Evolutionary conservation across 2,888 invertebrate genomes (phyloP), one percentile per base, ranked within the genome.

Genomic region (Syritta pipiens): DNA sequence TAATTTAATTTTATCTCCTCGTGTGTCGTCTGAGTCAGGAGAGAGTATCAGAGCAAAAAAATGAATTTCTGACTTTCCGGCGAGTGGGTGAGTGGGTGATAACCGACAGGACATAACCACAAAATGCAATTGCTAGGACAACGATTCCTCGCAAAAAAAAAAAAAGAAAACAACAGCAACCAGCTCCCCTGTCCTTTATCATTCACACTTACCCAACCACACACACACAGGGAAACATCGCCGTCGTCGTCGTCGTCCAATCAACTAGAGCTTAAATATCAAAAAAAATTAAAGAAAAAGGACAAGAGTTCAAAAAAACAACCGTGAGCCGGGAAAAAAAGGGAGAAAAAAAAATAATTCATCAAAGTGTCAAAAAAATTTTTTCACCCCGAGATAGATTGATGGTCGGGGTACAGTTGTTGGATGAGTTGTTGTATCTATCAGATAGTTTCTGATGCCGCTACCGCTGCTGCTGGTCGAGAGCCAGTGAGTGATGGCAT

Each of bases 361-460:
- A 79, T 79, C 79, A 79, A 79, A 79, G 79, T 79, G 79, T 74
- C 72, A 79, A 67, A 74, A 76, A 65, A 46, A 63, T 28, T 40
- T 55, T 32, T 46, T 72, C 55, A 71, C 19, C 51, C 53, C 59
- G 59, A 77, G 65, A 67, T 72, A 62, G 74, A 79, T 79, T 74
- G 74, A 79, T 74, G 49, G 55, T 44, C 24, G 67, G 67, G 49
- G 65, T 65, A 42, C 55, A 74, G 74, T 67, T 74, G 74, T 74
- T 68, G 67, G 79, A 74, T 79, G 74, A 74, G 74, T 74, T 79
- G 67, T 74, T 79, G 74, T 79, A 79, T 79, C 67, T 55, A 62
- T 67, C 62, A 62, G 60, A 74, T 68, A 74, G 62, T 74, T 67
- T 55, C 20, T 57, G 60, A 30, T 67, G 44, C 44, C 57, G 46